Conservation (phyloP, 2,797 vertebrate genomes). For the Aplochiton taeniatus region DNA sequence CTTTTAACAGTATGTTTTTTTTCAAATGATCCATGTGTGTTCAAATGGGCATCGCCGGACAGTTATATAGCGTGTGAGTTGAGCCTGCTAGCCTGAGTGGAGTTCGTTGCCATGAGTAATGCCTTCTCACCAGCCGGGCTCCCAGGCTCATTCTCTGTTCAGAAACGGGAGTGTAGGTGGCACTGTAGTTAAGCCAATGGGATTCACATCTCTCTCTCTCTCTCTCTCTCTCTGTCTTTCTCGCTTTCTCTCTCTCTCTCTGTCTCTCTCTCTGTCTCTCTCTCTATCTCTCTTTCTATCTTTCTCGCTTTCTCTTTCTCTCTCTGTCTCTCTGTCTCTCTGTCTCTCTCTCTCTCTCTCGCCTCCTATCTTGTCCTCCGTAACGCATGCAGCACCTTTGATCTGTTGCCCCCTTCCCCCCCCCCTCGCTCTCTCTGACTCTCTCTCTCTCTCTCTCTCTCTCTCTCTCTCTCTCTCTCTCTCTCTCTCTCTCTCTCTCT, state of each 20-base stretch:
- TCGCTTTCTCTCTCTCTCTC: background rate
- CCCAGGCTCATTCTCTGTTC: background rate
- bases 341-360: conserved; percentile 3
- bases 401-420: conserved; percentile 9
- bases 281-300: too few relatives aligned
- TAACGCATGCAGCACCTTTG: conserved; percentile 8
- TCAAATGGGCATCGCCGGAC: too few relatives aligned
- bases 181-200: conserved; percentile 13
- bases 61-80: conserved; percentile 1
- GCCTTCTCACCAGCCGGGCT: conserved; percentile 55
- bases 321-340: conserved; percentile 15
- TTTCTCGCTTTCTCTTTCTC: background rate
- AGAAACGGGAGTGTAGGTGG: conserved; percentile 17
- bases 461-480: too few relatives aligned
- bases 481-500: too few relatives aligned
- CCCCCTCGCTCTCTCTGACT: too few relatives aligned
- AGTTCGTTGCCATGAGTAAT: conserved; percentile 63
- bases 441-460: too few relatives aligned
- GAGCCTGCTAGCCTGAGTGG: conserved; percentile 15
- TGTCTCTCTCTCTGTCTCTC: background rate
- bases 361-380: background rate
- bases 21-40: too few relatives aligned
- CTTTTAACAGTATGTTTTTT: too few relatives aligned
- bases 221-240: conserved; percentile 51
- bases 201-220: background rate